These are phyloP conservation scores for Erethizon dorsatum DNA, from an alignment of 2,797 vertebrate genomes.

Conservation along the genomic window DNA sequence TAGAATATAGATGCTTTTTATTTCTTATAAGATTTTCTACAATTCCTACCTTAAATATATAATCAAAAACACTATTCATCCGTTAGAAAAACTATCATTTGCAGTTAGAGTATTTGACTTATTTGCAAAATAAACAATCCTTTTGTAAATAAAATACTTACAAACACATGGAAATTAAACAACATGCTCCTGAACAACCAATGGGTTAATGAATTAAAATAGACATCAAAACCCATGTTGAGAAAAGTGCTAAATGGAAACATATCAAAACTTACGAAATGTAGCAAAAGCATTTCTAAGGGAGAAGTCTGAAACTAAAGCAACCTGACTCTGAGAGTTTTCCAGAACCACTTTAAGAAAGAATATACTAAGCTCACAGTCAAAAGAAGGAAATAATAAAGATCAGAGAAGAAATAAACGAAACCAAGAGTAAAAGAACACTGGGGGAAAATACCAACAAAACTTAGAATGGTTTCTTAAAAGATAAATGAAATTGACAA, in stretches of 20 bases:
- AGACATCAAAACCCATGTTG: background rate
- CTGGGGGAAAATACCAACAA: background rate
- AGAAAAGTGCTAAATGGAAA: background rate
- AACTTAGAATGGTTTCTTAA: background rate
- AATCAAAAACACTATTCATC: background rate
- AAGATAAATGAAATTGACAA: background rate
- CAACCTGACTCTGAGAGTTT: background rate
- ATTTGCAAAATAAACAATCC: background rate
- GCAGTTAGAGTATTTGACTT: background rate
- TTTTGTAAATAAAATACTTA: background rate
- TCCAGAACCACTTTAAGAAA: background rate
- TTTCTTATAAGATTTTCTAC: too few species aligned
- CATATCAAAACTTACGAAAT: background rate
- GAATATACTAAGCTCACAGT: background rate
- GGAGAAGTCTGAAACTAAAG: background rate
- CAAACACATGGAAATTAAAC: background rate
- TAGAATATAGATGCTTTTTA: too few species aligned
- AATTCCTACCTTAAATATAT: background rate
- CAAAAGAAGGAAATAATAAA: background rate
- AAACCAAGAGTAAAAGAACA: background rate
- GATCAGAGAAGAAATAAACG: background rate
- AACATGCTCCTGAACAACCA: background rate
- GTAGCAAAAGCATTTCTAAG: background rate
- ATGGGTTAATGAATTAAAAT: background rate
- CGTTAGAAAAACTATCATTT: background rate